Evolutionary conservation across 2,888 invertebrate genomes (phyloP), one percentile per base, ranked within the genome.

Genomic region (Habrosyne pyritoides): DNA sequence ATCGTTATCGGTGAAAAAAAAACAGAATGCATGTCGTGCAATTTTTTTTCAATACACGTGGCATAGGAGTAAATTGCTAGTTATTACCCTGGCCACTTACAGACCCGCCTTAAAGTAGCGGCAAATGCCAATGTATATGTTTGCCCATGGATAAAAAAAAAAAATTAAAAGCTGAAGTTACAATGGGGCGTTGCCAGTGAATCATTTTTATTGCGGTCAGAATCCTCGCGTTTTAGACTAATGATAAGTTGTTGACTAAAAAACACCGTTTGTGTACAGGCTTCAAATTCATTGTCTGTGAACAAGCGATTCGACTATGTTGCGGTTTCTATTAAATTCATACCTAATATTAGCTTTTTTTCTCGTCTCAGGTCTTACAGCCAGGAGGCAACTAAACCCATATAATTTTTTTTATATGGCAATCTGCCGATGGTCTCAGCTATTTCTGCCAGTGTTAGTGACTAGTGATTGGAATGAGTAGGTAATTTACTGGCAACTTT

Each of bases 71-170:
- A 36, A 42, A 60, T 64, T 56, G 58, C 46, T 56, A 58, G 62
- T 56, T 54, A 66, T 69, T 66, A 69, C 66, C 60, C 57, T 56
- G 61, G 60, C 60, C 56, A 60, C 51, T 57, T 49, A 52, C 50
- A 53, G 53, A 55, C 47, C 52, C 54, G 53, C 47, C 55, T 50
- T 10, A 50, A 61, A 53, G 56, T 53, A 61, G 55, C 21, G 54
- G 21, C 22, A 21, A 52, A 30, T 6, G 18, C n/a, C 24, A 24
- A 33, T 47, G 18, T 21, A 51, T 30, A 47, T 12, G 46, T 21
- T 22, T 21, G 52, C 10, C 42, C 47, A 14, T 36, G 42, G n/a
- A 24, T 24, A 10, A 14, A n/a, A 48, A 50, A 50, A 50, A 36
- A 36, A n/a, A 36, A 47, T 21, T 12, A 47, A 47, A 50, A 28